Percentiles rank a stretch among this genome's conserved stretches.
These are phyloP conservation scores for Microtus agrestis DNA, from an alignment of 2,797 vertebrate species.

Conservation along the genomic window DNA sequence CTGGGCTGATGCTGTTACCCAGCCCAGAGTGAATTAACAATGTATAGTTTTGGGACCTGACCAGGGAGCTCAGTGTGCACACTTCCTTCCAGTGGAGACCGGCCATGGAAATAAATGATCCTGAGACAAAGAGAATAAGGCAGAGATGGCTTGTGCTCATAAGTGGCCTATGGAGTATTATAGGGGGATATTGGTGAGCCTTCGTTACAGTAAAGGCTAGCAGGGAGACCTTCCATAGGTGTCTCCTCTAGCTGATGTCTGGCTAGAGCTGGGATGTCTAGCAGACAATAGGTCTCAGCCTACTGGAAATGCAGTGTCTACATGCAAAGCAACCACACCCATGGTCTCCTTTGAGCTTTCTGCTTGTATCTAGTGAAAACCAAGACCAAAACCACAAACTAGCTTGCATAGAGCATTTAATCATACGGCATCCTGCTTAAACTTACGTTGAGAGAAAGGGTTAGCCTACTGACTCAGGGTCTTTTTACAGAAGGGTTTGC, in stretches of 20 bases:
- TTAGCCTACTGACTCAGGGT: not conserved
- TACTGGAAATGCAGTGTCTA: not conserved
- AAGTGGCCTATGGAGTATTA: no score
- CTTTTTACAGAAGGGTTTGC: not conserved
- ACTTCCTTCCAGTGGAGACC: not conserved
- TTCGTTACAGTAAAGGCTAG: not conserved
- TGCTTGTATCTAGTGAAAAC: not conserved
- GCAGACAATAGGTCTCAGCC: not conserved
- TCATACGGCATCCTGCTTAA: not conserved
- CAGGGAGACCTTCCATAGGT: not conserved
- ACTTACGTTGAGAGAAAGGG: not conserved
- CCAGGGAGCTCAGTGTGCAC: no score
- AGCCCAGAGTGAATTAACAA: not conserved
- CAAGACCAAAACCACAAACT: not conserved
- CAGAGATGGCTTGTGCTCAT: not conserved
- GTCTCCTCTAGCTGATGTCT: not conserved
- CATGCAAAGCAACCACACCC: not conserved
- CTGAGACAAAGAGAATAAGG: not conserved
- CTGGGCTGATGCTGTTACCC: not conserved
- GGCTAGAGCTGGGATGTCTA: not conserved
- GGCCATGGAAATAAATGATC: not conserved
- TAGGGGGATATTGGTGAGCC: not conserved
- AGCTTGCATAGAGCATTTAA: not conserved
- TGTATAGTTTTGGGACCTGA: not conserved
- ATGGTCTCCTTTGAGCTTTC: not conserved